Evolutionary conservation across 2,888 invertebrate species (phyloP), one percentile per base, ranked within the genome.

Genomic region (Agrochola litura): DNA sequence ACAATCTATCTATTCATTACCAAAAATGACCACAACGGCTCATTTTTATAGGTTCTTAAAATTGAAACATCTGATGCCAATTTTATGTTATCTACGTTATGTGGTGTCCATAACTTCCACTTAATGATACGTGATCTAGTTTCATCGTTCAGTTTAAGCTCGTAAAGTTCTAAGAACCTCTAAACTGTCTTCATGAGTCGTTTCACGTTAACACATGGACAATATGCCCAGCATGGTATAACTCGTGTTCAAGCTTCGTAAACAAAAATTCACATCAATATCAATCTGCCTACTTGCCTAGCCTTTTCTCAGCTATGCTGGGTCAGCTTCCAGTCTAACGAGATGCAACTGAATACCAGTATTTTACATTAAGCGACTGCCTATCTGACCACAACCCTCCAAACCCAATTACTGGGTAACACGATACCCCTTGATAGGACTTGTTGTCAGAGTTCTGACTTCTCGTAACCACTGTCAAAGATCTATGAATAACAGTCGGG

Each of bases 101-200:
- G 58, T 49, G 65, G 68, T 46, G 56, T 58, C 37, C 22, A 67
- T 76, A 79, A 79, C 30, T 71, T 79, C 73, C 43, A 70, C 79
- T 73, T 70, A 41, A 30, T 30, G 60, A 61, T 77, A 77, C 77
- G 65, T 73, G 76, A 73, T 84, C 79, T 66, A 84, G 81, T 86
- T 64, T 68, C 73, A 79, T 60, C 74, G 75, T 82, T 69, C 73
- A 49, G 76, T 61, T 73, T 60, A 43, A 64, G 77, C 37, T 84
- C 88, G 79, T 88, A 88, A 86, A 74, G 43, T 67, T 69, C 46
- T 69, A 63, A 41, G 69, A 65, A 80, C 60, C 65, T 65, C 52
- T 73, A 65, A 76, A 76, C 43, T 76, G 64, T 56, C 68, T 75
- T 85, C 73, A 37, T 60, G 52, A 46, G 14, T 25, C 66, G 58